These are phyloP conservation scores for Pseudococcus viburni DNA, from an alignment of 2,888 invertebrate species.

Conservation along the genomic window DNA sequence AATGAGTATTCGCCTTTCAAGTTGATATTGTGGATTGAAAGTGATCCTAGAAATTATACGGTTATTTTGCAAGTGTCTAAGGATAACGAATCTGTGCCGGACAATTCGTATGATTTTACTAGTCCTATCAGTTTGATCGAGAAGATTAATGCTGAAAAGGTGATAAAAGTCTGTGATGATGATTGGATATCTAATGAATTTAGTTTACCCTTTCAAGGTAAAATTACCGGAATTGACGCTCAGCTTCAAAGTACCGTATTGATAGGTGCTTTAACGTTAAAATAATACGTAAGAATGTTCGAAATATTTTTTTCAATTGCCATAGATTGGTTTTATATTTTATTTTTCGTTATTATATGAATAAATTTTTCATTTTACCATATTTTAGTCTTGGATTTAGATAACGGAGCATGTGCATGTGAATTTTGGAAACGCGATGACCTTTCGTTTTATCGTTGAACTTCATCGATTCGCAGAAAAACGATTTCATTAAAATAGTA, in stretches of 20 bases:
- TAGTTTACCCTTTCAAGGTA: slow-evolving; percentile 9
- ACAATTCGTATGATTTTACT: background rate
- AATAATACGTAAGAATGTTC: background rate
- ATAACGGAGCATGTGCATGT: no score
- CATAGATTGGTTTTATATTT: no score
- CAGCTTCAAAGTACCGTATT: background rate
- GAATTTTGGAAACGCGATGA: no score
- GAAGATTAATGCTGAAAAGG: slow-evolving; percentile 10
- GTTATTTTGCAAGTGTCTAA: slow-evolving; percentile 39
- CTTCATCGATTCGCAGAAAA: no score
- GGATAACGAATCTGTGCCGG: background rate
- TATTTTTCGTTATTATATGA: no score
- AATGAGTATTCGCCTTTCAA: slow-evolving; percentile 17
- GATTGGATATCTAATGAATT: slow-evolving; percentile 54
- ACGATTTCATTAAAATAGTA: no score
- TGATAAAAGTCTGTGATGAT: slow-evolving; percentile 2
- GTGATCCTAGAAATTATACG: background rate
- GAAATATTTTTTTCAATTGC: no score
- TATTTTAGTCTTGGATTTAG: no score
- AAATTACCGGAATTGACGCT: slow-evolving; percentile 45
- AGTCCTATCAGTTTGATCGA: background rate
- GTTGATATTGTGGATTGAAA: slow-evolving; percentile 52
- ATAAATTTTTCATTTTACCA: no score
- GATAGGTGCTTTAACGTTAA: background rate
- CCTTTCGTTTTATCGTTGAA: no score